Percentiles rank a stretch among this genome's conserved stretches.
These are phyloP conservation scores for Hyphantria cunea DNA, from an alignment of 1,140 invertebrate species.

Conservation along the genomic window DNA sequence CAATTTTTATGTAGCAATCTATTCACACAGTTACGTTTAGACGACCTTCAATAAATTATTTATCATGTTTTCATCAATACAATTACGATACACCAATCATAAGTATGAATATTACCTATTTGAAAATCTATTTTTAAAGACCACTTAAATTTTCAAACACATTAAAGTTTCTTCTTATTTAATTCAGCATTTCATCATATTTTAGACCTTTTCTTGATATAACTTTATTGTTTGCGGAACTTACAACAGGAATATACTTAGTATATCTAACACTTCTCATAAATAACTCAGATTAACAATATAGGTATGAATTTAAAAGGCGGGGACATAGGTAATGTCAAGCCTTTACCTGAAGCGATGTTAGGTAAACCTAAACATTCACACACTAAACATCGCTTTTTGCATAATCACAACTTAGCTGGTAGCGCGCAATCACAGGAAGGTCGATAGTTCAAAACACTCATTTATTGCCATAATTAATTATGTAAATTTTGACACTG, in stretches of 20 bases:
- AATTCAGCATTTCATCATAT: neutral
- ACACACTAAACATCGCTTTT: constrained; percentile 47
- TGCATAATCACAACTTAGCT: constrained; percentile 46
- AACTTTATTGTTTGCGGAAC: too few relatives aligned
- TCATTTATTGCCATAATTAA: constrained; percentile 32
- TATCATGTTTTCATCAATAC: too few relatives aligned
- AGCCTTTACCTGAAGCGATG: constrained; percentile 11
- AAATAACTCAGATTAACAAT: neutral
- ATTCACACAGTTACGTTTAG: too few relatives aligned
- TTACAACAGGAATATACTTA: too few relatives aligned
- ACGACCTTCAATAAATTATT: too few relatives aligned
- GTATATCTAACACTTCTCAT: neutral
- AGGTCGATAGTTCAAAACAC: constrained; percentile 44
- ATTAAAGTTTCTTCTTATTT: too few relatives aligned
- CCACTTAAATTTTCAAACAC: too few relatives aligned
- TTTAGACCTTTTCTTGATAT: too few relatives aligned
- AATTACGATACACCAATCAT: too few relatives aligned
- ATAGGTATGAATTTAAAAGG: neutral
- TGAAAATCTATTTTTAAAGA: too few relatives aligned
- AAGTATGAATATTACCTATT: too few relatives aligned
- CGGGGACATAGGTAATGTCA: neutral
- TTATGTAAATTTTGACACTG: constrained; percentile 21
- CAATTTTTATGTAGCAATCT: too few relatives aligned
- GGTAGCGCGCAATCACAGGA: constrained; percentile 41
- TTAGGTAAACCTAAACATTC: constrained; percentile 46